Conservation (phyloP, 2,113 vertebrate species). For the Neomonachus schauinslandi region DNA sequence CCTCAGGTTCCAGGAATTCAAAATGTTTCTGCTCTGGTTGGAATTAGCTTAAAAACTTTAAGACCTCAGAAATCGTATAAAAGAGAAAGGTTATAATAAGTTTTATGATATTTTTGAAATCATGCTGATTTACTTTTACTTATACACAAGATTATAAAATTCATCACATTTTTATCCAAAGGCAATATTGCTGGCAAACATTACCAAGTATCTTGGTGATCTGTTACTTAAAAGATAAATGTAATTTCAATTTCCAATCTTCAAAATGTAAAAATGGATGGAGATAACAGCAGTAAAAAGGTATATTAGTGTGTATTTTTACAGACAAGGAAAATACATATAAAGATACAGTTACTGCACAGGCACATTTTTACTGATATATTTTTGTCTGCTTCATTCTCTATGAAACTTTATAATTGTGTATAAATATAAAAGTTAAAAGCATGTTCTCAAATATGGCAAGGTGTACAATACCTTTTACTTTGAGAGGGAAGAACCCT, state of each 20-base stretch:
- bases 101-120: neutral
- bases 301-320: neutral
- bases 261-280: slow-evolving; percentile 73
- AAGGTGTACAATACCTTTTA: slow-evolving; percentile 32
- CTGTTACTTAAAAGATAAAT: slow-evolving; percentile 84
- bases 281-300: slow-evolving; percentile 71
- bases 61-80: neutral
- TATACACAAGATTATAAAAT: slow-evolving; percentile 80
- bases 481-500: neutral
- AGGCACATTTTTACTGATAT: neutral
- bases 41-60: neutral
- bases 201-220: slow-evolving; percentile 83
- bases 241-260: slow-evolving; percentile 80
- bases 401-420: neutral
- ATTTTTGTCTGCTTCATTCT: neutral
- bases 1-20: neutral
- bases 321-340: neutral
- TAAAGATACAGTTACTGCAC: neutral
- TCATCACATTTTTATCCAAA: slow-evolving; percentile 81
- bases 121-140: neutral
- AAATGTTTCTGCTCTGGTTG: neutral
- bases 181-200: slow-evolving; percentile 86
- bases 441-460: slow-evolving; percentile 36
- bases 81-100: neutral
- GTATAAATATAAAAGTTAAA: slow-evolving; percentile 75